Base-by-base conservation (phyloP, 1,140 invertebrate species). In the Carcinoscorpius rotundicauda region DNA sequence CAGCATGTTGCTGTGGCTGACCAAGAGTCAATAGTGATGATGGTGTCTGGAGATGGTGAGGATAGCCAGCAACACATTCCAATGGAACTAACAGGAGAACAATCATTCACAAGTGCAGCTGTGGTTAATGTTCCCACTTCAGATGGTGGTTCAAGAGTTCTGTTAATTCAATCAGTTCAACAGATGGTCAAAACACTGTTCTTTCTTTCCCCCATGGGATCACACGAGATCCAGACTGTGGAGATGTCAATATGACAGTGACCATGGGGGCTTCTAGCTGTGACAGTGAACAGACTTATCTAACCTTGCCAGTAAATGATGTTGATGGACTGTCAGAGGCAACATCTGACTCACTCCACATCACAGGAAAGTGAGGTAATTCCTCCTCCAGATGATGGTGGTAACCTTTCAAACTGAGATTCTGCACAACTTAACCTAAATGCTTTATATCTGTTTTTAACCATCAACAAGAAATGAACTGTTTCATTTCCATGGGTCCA, bases 1-100 rank as follows among this genome's bases (percentile, higher is more conserved):
- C n/a, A n/a, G n/a, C n/a, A n/a, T n/a, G n/a, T n/a, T n/a, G n/a
- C n/a, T n/a, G n/a, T n/a, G n/a, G n/a, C n/a, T n/a, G n/a, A n/a
- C n/a, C n/a, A n/a, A n/a, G n/a, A n/a, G n/a, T 55, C 53, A 8
- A 68, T 68, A 11, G 67, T 68, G 4, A 68, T 68, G 67, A 68
- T 68, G 67, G 64, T 68, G 6, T 52, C 59, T 8, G 63, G 63
- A 60, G 67, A 65, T 29, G 61, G 66, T 52, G 63, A 65, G 5
- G 64, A 49, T 59, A 65, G 9, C n/a, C n/a, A 51, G 11, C 58
- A 64, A 8, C 62, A 67, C 6, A 56, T 65, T 4, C 63, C 62
- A 0, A 63, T 68, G n/a, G 63, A 68, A 11, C 29, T 68, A 10
- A 56, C 56, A n/a, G 67, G 64, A 49, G 64, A 66, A n/a, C 64